phyloP scores from a whole-genome alignment of 2,888 invertebrate genomes.

The Hirtodrosophila trivittata region DNA sequence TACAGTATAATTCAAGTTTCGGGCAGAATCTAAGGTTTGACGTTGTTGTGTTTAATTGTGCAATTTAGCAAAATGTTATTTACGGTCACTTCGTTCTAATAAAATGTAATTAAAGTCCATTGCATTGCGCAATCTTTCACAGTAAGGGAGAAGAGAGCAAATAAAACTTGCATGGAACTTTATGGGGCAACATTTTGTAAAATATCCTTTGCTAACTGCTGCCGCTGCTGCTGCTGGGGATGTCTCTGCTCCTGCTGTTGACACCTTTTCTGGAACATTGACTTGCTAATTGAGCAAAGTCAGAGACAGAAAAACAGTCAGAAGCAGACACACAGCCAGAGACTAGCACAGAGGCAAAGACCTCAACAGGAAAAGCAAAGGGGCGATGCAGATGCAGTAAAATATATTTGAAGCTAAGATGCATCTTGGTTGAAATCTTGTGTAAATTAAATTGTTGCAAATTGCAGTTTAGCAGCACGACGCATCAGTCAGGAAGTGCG shows the following conservation, averaged over 20 bases:
- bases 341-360: not conserved
- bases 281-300: constrained; percentile 48
- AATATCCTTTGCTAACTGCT: constrained; percentile 13
- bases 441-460: constrained; percentile 74
- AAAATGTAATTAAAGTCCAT: constrained; percentile 41
- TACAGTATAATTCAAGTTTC: not conserved
- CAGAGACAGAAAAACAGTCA: not conserved
- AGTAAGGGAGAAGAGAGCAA: constrained; percentile 14
- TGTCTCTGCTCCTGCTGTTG: constrained; percentile 14
- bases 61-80: constrained; percentile 17
- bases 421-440: constrained; percentile 47
- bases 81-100: constrained; percentile 18
- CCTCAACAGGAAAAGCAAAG: no score
- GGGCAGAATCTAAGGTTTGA: not conserved
- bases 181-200: constrained; percentile 3
- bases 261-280: constrained; percentile 51
- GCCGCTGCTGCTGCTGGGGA: constrained; percentile 1
- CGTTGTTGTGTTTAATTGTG: constrained; percentile 11
- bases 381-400: constrained; percentile 25
- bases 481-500: constrained; percentile 15
- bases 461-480: constrained; percentile 51
- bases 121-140: constrained; percentile 2
- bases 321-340: not conserved
- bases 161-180: constrained; percentile 9
- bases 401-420: constrained; percentile 39